Evolutionary conservation across 2,888 invertebrate species (phyloP).

Genomic region (Myathropa florea): DNA sequence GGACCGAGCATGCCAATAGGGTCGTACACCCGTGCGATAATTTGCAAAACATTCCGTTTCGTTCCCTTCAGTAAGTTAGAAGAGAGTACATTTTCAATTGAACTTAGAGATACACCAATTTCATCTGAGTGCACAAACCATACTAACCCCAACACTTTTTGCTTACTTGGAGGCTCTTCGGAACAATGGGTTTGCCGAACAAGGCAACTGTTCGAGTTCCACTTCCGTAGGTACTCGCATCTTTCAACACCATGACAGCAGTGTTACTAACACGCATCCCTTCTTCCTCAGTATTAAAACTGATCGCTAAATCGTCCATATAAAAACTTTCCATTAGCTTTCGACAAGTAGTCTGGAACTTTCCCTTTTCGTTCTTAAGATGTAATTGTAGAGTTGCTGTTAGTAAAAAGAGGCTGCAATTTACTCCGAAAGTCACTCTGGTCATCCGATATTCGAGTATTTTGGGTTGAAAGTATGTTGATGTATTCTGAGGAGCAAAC

Average conservation of each 20-base stretch:
- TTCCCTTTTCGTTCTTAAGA: background rate
- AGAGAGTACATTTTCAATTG: background rate
- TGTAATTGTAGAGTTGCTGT: slow-evolving; percentile 12
- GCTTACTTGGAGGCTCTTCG: slow-evolving; percentile 3
- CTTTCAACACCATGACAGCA: background rate
- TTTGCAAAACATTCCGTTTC: slow-evolving; percentile 13
- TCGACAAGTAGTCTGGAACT: background rate
- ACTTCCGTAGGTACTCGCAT: slow-evolving; percentile 25
- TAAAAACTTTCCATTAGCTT: slow-evolving; percentile 4
- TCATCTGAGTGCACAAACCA: slow-evolving; percentile 27
- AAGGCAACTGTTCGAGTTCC: slow-evolving; percentile 12
- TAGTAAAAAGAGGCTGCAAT: slow-evolving; percentile 25
- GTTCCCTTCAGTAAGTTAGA: background rate
- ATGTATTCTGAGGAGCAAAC: background rate
- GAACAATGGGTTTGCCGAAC: background rate
- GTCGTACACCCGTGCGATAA: slow-evolving; percentile 4
- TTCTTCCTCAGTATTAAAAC: slow-evolving; percentile 6
- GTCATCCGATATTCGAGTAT: slow-evolving; percentile 3
- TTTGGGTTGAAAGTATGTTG: background rate
- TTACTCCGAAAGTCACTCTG: slow-evolving; percentile 31
- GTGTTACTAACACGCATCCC: background rate
- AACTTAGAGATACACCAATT: background rate
- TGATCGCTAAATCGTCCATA: slow-evolving; percentile 20
- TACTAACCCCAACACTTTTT: slow-evolving; percentile 15
- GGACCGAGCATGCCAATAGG: slow-evolving; percentile 17